Conservation (phyloP, 2,113 vertebrate genomes). For the Halcyon senegalensis region DNA sequence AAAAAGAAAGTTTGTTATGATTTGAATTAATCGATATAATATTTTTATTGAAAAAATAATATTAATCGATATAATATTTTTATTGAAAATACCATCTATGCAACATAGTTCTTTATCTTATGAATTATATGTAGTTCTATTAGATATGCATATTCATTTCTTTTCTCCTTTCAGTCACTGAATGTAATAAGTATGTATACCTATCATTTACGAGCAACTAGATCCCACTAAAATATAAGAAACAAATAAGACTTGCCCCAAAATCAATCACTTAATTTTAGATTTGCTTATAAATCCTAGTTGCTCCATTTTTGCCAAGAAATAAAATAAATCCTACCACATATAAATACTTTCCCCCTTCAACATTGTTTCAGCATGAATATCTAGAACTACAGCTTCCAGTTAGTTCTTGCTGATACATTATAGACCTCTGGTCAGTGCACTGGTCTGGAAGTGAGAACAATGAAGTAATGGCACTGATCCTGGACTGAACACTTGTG, state of each 20-base stretch:
- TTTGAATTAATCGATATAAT: neutral
- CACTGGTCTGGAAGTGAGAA: neutral
- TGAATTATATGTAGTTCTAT: neutral
- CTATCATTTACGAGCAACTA: neutral
- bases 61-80: too few species aligned
- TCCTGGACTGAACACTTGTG: neutral
- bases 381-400: neutral
- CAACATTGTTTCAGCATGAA: neutral
- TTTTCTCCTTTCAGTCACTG: neutral
- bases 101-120: neutral
- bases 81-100: neutral
- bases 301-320: neutral
- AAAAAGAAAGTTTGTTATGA: neutral
- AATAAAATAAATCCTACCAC: neutral
- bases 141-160: neutral
- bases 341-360: neutral
- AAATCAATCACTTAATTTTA: neutral
- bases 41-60: neutral
- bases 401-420: neutral
- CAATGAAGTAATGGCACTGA: neutral
- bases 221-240: neutral
- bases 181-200: neutral
- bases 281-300: neutral
- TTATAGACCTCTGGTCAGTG: neutral
- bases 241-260: neutral